Evolutionary conservation across 1,140 invertebrate genomes (phyloP).

Genomic region (Apocrypta bakeri): DNA sequence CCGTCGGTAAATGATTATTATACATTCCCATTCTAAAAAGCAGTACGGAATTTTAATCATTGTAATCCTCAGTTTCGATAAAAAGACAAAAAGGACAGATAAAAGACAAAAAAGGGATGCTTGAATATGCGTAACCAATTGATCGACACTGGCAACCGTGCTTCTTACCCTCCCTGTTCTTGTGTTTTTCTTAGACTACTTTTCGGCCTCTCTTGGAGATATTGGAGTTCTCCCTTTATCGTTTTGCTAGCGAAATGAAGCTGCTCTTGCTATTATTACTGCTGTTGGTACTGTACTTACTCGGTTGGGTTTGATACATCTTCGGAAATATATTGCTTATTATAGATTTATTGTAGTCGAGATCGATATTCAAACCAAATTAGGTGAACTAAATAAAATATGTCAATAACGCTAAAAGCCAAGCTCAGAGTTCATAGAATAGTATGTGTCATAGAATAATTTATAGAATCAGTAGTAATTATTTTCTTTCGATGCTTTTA

Average conservation of each 20-base stretch:
- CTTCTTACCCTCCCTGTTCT: slow-evolving; percentile 6
- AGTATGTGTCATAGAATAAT: no score
- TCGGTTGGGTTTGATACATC: background rate
- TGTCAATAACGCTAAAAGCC: no score
- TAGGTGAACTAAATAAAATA: no score
- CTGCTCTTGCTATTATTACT: background rate
- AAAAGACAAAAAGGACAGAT: background rate
- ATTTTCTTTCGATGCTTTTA: no score
- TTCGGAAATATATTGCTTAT: background rate
- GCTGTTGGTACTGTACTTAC: background rate
- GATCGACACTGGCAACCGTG: background rate
- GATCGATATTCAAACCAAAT: no score
- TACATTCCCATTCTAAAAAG: no score
- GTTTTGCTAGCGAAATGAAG: background rate
- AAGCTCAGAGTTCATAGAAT: no score
- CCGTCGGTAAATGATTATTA: no score
- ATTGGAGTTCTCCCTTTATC: slow-evolving; percentile 20
- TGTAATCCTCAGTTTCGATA: background rate
- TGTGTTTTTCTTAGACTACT: slow-evolving; percentile 37
- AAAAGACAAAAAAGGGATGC: background rate
- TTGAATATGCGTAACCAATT: slow-evolving; percentile 38
- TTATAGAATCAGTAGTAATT: no score
- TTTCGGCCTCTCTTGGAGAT: slow-evolving; percentile 32
- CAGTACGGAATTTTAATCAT: no score
- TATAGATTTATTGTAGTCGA: background rate